Evolutionary conservation across 2,113 vertebrate species (phyloP).

Genomic region (Nestor notabilis): DNA sequence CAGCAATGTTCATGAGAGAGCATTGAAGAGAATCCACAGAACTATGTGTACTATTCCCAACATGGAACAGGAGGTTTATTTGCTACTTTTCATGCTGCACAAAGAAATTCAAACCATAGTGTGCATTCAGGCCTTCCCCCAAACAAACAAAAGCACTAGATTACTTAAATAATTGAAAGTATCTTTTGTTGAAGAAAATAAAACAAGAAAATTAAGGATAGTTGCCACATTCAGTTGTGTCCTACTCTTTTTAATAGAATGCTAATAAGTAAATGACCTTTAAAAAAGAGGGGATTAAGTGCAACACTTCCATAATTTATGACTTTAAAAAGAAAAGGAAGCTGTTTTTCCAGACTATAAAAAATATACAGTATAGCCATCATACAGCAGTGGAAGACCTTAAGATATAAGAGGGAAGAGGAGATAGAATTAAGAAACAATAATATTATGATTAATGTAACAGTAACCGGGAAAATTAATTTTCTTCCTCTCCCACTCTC

Average conservation of each 20-base stretch:
- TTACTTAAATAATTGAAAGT: background rate
- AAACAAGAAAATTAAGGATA: background rate
- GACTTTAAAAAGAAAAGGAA: conserved; percentile 22
- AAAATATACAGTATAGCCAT: background rate
- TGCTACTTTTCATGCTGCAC: background rate
- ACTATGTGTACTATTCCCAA: background rate
- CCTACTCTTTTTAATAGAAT: background rate
- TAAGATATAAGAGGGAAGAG: background rate
- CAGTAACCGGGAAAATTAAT: conserved; percentile 21
- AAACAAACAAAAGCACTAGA: background rate
- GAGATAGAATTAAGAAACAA: conserved; percentile 31
- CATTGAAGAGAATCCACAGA: background rate
- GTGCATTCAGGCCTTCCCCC: background rate
- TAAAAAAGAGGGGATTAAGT: background rate
- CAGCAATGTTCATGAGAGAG: background rate
- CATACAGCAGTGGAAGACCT: background rate
- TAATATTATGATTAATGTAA: conserved; percentile 48
- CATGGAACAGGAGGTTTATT: background rate
- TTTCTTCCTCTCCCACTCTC: conserved; percentile 36
- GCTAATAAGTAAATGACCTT: background rate
- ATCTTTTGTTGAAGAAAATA: background rate
- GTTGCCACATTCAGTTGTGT: background rate
- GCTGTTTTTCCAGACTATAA: background rate
- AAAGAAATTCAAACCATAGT: background rate
- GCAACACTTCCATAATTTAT: background rate